A percentile compares a stretch with the other conserved stretches of the same genome.
These are phyloP conservation scores for Agrotis clavis DNA, from an alignment of 2,888 invertebrate genomes.

Conservation along the genomic window DNA sequence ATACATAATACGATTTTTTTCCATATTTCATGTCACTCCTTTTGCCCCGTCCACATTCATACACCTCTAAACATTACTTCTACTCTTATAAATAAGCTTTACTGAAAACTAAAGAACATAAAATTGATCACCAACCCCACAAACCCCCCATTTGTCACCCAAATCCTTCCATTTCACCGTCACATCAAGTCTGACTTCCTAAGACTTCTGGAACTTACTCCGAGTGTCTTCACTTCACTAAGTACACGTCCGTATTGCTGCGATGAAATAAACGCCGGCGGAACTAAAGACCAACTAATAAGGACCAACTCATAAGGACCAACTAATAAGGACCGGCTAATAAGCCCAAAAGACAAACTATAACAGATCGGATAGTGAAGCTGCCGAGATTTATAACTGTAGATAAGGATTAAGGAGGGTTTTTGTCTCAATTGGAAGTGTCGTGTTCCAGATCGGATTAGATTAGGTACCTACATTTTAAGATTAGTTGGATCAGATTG, in stretches of 20 bases:
- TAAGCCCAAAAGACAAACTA: slow-evolving; percentile 41
- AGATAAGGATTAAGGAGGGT: slow-evolving; percentile 33
- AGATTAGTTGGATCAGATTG: no score
- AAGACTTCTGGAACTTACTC: slow-evolving; percentile 48
- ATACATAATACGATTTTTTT: no score
- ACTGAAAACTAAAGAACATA: slow-evolving; percentile 18
- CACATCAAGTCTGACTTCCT: slow-evolving; percentile 30
- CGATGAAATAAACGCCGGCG: slow-evolving; percentile 37
- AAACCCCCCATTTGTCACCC: slow-evolving; percentile 46
- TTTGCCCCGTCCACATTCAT: no score
- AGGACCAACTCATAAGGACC: slow-evolving; percentile 21
- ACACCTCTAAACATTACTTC: no score
- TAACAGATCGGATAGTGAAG: slow-evolving; percentile 40
- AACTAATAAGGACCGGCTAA: slow-evolving; percentile 20
- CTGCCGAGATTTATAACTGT: slow-evolving; percentile 44
- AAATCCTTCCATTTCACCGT: slow-evolving; percentile 28
- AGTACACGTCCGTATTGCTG: slow-evolving; percentile 41
- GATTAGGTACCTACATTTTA: neutral
- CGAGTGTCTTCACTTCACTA: slow-evolving; percentile 42
- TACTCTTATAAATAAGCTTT: neutral
- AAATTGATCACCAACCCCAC: slow-evolving; percentile 30
- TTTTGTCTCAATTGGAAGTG: slow-evolving; percentile 40
- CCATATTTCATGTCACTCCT: no score
- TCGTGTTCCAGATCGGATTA: slow-evolving; percentile 7
- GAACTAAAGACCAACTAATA: slow-evolving; percentile 26